These are phyloP conservation scores for Anadara kagoshimensis DNA, from an alignment of 1,140 invertebrate genomes.

Conservation along the genomic window DNA sequence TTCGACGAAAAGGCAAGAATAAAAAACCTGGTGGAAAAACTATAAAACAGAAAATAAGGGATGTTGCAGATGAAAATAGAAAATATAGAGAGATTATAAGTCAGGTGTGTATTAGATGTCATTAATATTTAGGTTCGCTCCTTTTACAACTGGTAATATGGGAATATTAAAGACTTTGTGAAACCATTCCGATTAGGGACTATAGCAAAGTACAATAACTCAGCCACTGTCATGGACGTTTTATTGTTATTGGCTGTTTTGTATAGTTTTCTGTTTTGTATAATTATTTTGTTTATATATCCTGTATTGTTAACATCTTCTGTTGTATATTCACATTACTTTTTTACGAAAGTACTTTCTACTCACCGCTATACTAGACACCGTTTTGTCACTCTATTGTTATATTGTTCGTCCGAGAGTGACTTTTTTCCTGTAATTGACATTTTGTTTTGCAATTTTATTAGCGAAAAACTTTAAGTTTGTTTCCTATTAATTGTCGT, in stretches of 20 bases:
- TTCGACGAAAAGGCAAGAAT: constrained; percentile 73
- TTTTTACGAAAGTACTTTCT: too few species aligned
- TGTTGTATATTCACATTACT: too few species aligned
- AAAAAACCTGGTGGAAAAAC: constrained; percentile 59
- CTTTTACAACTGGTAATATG: neutral
- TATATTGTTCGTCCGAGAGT: too few species aligned
- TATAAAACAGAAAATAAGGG: constrained; percentile 70
- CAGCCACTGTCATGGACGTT: neutral
- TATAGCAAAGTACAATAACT: neutral
- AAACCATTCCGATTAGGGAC: neutral
- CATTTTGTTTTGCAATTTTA: too few species aligned
- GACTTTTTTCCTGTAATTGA: too few species aligned
- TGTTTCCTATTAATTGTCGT: too few species aligned
- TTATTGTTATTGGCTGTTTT: neutral
- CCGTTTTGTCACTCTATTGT: too few species aligned
- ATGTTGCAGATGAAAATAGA: constrained; percentile 73
- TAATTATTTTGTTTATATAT: neutral
- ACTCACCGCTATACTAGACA: too few species aligned
- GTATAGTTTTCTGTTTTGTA: neutral
- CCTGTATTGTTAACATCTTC: too few species aligned
- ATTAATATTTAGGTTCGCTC: neutral
- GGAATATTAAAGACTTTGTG: neutral
- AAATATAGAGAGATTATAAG: constrained; percentile 69
- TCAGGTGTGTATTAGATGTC: constrained; percentile 40
- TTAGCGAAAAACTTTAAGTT: too few species aligned